Evolutionary conservation across 1,140 invertebrate species (phyloP), one percentile per base, ranked within the genome.

Genomic region (Planococcus citri): DNA sequence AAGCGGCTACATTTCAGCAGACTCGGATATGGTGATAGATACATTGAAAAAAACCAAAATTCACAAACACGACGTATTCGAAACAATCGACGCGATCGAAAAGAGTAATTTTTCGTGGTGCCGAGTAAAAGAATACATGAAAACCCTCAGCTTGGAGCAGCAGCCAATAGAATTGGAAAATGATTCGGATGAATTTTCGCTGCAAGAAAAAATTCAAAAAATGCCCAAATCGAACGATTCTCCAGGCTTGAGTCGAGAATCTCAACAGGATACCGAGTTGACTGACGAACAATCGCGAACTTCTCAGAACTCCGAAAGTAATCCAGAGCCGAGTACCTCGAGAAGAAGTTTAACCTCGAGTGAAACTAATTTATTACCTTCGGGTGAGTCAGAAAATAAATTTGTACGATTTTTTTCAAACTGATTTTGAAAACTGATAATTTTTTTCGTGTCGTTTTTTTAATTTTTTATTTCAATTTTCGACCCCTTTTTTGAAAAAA

Each of bases 11-110:
- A 27, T 24, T 17, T 64, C 60, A 27, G 60, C 21, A 4, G 60
- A 64, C 20, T 24, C 60, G 60, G 60, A 64, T 64, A 64, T 64
- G 60, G 12, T 64, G 4, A 51, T 51, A 14, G 41, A n/a, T 51
- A 51, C 41, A 20, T 51, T 51, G 17, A 51, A 51, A 51, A 51
- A n/a, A 9, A 9, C 17, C 41, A 51, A 51, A 51, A 51, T 51
- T 51, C 17, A 9, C 41, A 51, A 51, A 51, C 6, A 17, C 41
- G 41, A 9, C 17, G 17, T 51, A 9, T 6, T 6, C 29, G 4
- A 12, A 6, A 33, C 29, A 6, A 6, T 12, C 4, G 29, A 33
- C 29, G 29, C 29, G 29, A 33, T 33, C 29, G 29, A 33, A 12
- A 33, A 51, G 17, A 6, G 17, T n/a, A 17, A 51, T n/a, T 20